Base-by-base conservation (phyloP, 2,888 invertebrate species). In the Nomada ruficornis region DNA sequence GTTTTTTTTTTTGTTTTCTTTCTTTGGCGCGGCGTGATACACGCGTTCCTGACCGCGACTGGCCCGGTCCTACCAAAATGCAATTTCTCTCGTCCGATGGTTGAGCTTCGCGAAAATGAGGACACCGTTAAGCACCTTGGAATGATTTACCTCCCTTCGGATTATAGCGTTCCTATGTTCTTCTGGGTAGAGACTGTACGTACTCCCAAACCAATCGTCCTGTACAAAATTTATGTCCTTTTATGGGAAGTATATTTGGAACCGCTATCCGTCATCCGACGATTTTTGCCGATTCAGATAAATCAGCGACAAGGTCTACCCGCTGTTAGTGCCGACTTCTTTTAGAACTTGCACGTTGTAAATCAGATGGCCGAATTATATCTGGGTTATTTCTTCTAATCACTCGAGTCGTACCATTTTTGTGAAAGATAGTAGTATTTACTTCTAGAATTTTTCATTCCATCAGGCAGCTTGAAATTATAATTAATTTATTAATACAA, bases 61-160 rank as follows among this genome's bases (percentile, higher is more conserved):
- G 68, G 23, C 44, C 44, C n/a, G 67, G 36, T 60, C 50, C 60
- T 52, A 29, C 13, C 11, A 11, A 78, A 72, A 74, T 67, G 69
- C 78, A 50, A 65, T 57, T 69, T 72, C 72, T 74, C 79, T 70
- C 65, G 79, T 70, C 50, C 52, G 26, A 60, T 23, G 73, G 54
- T 73, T 81, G 67, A 80, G 80, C 75, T 72, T 72, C 64, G 72
- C 23, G 80, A 76, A 73, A 76, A 80, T 80, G 80, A 82, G 82
- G 76, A 63, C 80, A 76, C 36, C 62, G 82, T 72, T 80, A 82
- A 82, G 82, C 76, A 82, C 76, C 72, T 68, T 57, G 44, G 72
- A 68, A 75, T 71, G 80, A 82, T 80, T 82, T 82, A 80, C 74
- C 68, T 59, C 44, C 57, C 57, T 52, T 74, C 52, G 82, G 82